Evolutionary conservation across 2,797 vertebrate genomes (phyloP).

Genomic region (Caiman crocodilus): DNA sequence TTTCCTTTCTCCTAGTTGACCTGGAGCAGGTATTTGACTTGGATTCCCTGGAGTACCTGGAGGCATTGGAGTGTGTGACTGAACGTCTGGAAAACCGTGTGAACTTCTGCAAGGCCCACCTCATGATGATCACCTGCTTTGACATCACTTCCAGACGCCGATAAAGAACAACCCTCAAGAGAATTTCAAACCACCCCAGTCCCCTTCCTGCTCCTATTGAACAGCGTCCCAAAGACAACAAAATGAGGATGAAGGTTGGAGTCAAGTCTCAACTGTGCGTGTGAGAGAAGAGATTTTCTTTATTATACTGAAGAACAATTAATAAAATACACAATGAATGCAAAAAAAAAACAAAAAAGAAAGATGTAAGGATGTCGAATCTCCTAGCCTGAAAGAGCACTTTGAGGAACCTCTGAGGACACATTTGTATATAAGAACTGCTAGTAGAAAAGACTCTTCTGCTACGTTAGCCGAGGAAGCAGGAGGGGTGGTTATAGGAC

Average conservation of each 20-base stretch:
- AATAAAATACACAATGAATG: too few species aligned
- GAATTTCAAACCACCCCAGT: not conserved
- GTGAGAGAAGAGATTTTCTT: conserved; percentile 68
- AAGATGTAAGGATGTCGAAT: conserved; percentile 69
- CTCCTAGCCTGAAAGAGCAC: conserved; percentile 85
- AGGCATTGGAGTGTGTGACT: conserved; percentile 90
- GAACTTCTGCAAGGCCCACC: conserved; percentile 92
- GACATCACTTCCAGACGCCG: conserved; percentile 86
- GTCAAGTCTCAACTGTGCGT: conserved; percentile 78
- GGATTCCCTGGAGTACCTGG: conserved; percentile 93
- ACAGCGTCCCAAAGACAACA: conserved; percentile 76
- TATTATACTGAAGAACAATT: conserved; percentile 45
- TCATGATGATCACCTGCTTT: conserved; percentile 95
- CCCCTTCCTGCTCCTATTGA: conserved; percentile 58
- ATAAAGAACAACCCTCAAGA: conserved; percentile 72
- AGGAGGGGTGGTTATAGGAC: conserved; percentile 59
- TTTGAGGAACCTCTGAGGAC: conserved; percentile 83
- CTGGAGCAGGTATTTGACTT: conserved; percentile 92
- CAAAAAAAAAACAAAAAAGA: not conserved
- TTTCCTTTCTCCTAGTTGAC: conserved; percentile 84
- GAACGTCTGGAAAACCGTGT: conserved; percentile 89
- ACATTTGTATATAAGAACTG: conserved; percentile 84
- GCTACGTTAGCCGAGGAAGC: conserved; percentile 56
- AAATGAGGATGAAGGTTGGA: conserved; percentile 81
- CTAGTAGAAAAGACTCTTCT: conserved; percentile 75